These are phyloP conservation scores for Drosophila macrothrix DNA, from an alignment of 2,888 invertebrate species.

Conservation along the genomic window DNA sequence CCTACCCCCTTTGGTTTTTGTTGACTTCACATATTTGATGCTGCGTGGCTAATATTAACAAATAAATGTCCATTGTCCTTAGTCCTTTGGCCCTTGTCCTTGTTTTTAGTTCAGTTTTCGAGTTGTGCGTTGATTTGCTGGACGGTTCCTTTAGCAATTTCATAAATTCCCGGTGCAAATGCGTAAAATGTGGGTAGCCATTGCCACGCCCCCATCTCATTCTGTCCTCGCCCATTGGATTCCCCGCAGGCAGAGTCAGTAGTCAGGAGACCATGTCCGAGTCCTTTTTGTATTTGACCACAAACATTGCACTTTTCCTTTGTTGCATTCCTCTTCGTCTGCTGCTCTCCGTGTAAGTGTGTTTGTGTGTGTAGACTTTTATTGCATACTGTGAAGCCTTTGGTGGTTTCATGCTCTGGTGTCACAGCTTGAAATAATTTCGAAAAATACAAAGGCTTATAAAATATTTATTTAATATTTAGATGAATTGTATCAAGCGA, in stretches of 20 bases:
- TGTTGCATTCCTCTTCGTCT: constrained; percentile 60
- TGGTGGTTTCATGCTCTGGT: neutral
- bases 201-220: neutral
- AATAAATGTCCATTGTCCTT: constrained; percentile 71
- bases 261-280: constrained; percentile 5
- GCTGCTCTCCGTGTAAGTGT: neutral
- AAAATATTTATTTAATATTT: constrained; percentile 37
- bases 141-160: constrained; percentile 58
- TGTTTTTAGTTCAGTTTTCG: constrained; percentile 37
- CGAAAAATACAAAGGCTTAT: constrained; percentile 2
- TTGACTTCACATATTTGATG: constrained; percentile 74
- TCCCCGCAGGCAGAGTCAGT: constrained; percentile 25
- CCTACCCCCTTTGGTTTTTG: constrained; percentile 30
- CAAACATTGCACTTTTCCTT: constrained; percentile 71
- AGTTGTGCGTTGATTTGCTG: constrained; percentile 55
- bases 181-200: constrained; percentile 69
- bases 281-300: constrained; percentile 65
- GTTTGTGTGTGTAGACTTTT: constrained; percentile 29
- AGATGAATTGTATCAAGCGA: neutral
- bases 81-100: neutral
- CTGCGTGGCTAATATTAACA: constrained; percentile 76
- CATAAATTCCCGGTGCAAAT: constrained; percentile 70
- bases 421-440: constrained; percentile 1
- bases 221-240: neutral
- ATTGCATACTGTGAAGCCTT: constrained; percentile 26